Evolutionary conservation across 2,888 invertebrate species (phyloP), one percentile per base, ranked within the genome.

Genomic region (Eurytoma adleriae): DNA sequence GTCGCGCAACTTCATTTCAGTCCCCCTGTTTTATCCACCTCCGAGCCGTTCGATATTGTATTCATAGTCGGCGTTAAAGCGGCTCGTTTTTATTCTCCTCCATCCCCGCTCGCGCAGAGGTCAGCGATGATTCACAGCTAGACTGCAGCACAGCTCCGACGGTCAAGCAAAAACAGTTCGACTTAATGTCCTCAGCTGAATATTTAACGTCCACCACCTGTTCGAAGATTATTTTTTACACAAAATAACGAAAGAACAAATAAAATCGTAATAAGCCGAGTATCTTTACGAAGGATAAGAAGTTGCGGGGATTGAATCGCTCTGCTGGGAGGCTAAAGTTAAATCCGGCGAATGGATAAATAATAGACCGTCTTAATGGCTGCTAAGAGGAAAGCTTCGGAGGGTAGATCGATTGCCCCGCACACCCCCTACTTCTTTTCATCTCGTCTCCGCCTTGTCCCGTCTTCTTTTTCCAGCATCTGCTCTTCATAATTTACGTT

Each of bases 31-130:
- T 80, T 77, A 77, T 80, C 80, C 59, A 80, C 80, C 76, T 68
- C 68, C 72, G 59, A 30, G 50, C 84, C 83, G 84, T 84, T 86
- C 85, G 85, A 87, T 86, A 86, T 86, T 84, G 85, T 86, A 88
- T 88, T 88, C 87, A 87, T 87, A 86, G 86, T 84, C 83, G 78
- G 85, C 84, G 83, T 83, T 85, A 86, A 86, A 73, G 68, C 73
- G 68, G 30, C 67, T 24, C 69, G 66, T 71, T 79, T 70, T 66
- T 59, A 62, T 84, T 50, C 64, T 71, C 57, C 20, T 56, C 52
- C 48, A 20, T 18, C 20, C 1, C 16, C 50, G 40, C 56, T 64
- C 52, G 48, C 30, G 18, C 13, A 16, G 27, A 7, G 18, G 0
- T 18, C 30, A 27, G 40, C 56, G 54, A 56, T 73, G 73, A 73